Percentiles rank a stretch among this genome's conserved stretches.
phyloP scores from a whole-genome alignment of 2,888 invertebrate species.

The Griposia aprilina region DNA sequence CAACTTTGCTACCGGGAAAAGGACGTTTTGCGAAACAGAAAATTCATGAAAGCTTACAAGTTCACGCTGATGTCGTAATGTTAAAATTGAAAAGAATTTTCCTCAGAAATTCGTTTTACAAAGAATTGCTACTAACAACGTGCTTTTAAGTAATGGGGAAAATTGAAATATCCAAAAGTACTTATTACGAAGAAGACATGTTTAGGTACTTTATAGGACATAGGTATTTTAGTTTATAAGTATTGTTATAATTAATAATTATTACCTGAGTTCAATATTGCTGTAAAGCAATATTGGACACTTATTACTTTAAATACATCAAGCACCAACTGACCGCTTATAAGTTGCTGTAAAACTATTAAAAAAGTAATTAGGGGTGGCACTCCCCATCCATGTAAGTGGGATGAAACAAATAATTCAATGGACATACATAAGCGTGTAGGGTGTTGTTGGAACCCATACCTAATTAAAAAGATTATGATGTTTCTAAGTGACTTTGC shows the following conservation, averaged over 20 bases:
- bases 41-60: constrained; percentile 59
- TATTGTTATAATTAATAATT: too few relatives aligned
- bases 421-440: too few relatives aligned
- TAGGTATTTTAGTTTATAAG: background rate
- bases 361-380: background rate
- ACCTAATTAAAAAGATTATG: background rate
- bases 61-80: constrained; percentile 33
- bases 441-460: background rate
- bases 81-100: constrained; percentile 41
- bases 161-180: background rate
- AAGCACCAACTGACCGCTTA: background rate
- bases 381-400: too few relatives aligned
- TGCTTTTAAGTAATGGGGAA: constrained; percentile 10
- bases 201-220: background rate
- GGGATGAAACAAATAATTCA: too few relatives aligned
- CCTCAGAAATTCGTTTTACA: background rate
- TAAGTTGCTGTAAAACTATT: background rate
- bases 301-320: background rate
- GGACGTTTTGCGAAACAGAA: constrained; percentile 31
- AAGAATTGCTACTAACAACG: constrained; percentile 7
- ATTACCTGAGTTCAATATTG: too few relatives aligned
- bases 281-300: background rate
- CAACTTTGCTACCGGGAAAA: constrained; percentile 10
- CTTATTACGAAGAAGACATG: background rate
- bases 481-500: background rate